Evolutionary conservation across 1,140 invertebrate species (phyloP), one percentile per base, ranked within the genome.

Genomic region (Philotrypesis tridentata): DNA sequence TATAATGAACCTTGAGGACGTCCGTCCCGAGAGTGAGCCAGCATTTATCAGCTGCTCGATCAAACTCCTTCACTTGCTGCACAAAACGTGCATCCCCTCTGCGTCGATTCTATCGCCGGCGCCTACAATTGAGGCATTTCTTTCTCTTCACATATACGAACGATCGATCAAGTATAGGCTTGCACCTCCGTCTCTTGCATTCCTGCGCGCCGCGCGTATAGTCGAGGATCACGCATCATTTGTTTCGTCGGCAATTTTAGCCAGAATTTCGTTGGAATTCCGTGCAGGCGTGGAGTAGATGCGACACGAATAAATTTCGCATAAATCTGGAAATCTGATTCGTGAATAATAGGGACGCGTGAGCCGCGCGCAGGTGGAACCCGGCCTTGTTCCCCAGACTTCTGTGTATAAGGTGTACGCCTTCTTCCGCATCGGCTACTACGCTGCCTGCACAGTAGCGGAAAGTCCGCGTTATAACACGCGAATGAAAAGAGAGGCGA

Each of bases 391-490:
- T 4, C 68, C 7, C 23, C 21, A 5, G 21, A 68, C 31, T 37
- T 9, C n/a, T n/a, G 12, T 9, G 40, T 55, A 55, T n/a, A 55
- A 17, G 14, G 17, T 48, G 1, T 14, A 48, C 48, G 48, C 70
- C 48, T 60, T 25, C 72, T 74, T 74, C 43, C 72, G 72, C 72
- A 17, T 78, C 61, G 63, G 31, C 40, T 43, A 65, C n/a, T 9
- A 7, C 5, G 68, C 21, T 29, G 27, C 27, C 29, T 8, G 60
- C 40, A 25, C 29, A 17, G 67, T 29, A 21, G 68, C 71, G 78
- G 71, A 80, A 80, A 80, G 71, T 72, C 31, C 78, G 55, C 27
- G 55, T n/a, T 29, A n/a, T n/a, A n/a, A n/a, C n/a, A n/a, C 70
- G 70, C 63, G 72, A 70, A 81, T 21, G 21, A 37, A 29, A 33